These are phyloP conservation scores for Calyptommatus sinebrachiatus DNA, from an alignment of 2,113 vertebrate species.

Conservation along the genomic window DNA sequence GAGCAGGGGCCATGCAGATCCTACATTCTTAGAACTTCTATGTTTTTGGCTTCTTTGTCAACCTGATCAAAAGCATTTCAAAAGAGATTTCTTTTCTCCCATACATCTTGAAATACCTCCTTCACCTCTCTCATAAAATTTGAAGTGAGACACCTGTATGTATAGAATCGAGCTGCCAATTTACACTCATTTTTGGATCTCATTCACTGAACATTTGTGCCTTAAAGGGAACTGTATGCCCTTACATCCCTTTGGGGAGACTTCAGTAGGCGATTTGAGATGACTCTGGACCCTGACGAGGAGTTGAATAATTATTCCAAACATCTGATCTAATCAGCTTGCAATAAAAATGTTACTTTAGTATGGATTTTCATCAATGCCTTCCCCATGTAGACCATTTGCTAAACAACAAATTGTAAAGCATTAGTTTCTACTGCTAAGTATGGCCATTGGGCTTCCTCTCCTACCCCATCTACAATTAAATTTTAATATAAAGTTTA, in stretches of 20 bases:
- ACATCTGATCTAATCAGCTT: not conserved
- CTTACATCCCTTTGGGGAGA: too few species aligned
- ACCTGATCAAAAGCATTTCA: too few species aligned
- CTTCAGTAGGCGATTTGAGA: not conserved
- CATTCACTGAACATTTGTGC: too few species aligned
- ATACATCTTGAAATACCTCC: not conserved
- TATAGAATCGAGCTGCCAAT: not conserved
- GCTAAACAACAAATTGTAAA: not conserved
- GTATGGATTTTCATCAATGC: not conserved
- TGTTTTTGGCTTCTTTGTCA: too few species aligned
- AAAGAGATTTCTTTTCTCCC: too few species aligned
- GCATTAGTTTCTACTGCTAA: not conserved
- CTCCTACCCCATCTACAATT: not conserved
- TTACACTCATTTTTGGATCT: too few species aligned
- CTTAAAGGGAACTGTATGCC: not conserved
- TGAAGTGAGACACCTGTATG: not conserved
- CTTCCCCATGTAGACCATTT: not conserved
- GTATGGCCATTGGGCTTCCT: not conserved
- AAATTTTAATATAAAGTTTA: not conserved
- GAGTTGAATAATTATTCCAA: conserved; percentile 8
- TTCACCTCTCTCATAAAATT: not conserved
- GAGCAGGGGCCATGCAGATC: too few species aligned
- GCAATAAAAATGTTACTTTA: not conserved
- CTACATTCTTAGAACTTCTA: too few species aligned
- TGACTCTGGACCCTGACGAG: not conserved